Conservation (phyloP, 2,797 vertebrate genomes). For the Epinephelus malabaricus region DNA sequence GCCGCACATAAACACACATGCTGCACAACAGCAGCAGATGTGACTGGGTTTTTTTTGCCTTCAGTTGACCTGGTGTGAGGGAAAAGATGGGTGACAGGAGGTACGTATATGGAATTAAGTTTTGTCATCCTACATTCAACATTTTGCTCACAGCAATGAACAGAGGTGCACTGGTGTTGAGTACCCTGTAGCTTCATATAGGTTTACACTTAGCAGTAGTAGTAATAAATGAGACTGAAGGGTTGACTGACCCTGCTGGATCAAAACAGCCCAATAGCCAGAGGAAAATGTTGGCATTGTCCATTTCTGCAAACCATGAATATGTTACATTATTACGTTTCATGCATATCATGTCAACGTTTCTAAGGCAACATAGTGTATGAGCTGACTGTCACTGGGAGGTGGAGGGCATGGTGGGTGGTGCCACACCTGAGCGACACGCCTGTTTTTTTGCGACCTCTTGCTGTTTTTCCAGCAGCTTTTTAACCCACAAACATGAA, state of each 20-base stretch:
- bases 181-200: neutral
- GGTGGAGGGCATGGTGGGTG: too few species aligned
- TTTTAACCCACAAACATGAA: too few species aligned
- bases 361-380: too few species aligned
- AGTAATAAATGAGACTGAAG: neutral
- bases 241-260: neutral
- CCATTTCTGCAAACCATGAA: too few species aligned
- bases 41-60: neutral
- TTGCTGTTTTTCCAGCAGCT: too few species aligned
- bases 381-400: too few species aligned
- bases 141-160: slow-evolving; percentile 10
- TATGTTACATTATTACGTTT: too few species aligned
- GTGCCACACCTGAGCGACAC: too few species aligned
- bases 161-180: neutral
- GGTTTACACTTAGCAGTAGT: neutral
- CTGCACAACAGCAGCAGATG: neutral
- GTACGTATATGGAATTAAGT: neutral
- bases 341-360: too few species aligned
- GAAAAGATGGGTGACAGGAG: neutral
- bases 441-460: too few species aligned
- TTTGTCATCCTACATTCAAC: neutral
- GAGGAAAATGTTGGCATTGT: too few species aligned
- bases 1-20: neutral
- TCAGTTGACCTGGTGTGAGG: neutral
- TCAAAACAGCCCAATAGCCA: neutral